Percentiles rank a stretch among this genome's conserved stretches.
phyloP scores from a whole-genome alignment of 2,888 invertebrate species.

The Andrena flavipes region DNA sequence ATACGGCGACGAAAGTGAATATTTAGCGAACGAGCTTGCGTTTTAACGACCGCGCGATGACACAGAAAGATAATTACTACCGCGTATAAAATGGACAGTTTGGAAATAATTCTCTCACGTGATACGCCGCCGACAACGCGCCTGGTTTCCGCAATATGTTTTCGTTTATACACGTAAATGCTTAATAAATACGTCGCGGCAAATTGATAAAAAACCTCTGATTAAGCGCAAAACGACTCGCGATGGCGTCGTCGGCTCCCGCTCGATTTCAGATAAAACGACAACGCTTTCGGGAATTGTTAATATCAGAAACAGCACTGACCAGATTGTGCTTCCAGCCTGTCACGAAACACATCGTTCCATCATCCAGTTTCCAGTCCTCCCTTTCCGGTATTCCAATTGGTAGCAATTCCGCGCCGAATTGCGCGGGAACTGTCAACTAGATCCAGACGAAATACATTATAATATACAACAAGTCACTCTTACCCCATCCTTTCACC shows the following conservation, averaged over 20 bases:
- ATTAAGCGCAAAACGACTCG: not conserved
- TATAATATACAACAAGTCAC: not conserved
- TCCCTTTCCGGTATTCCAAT: constrained; percentile 67
- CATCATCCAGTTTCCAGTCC: constrained; percentile 54
- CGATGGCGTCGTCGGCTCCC: not conserved
- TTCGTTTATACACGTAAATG: constrained; percentile 4
- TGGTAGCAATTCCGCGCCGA: constrained; percentile 65
- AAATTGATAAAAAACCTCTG: not conserved
- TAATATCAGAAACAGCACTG: constrained; percentile 25
- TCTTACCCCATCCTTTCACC: too few relatives aligned
- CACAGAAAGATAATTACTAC: constrained; percentile 39
- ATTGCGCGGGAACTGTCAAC: constrained; percentile 67
- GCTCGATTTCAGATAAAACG: not conserved
- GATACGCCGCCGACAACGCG: not conserved
- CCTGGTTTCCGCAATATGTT: not conserved
- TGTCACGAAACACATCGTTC: constrained; percentile 63
- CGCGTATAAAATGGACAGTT: constrained; percentile 26
- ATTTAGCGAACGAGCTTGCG: constrained; percentile 34
- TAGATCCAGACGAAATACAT: constrained; percentile 42
- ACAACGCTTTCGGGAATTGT: constrained; percentile 3
- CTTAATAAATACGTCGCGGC: not conserved
- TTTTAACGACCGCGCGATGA: constrained; percentile 43
- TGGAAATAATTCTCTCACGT: constrained; percentile 7
- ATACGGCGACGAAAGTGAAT: constrained; percentile 43
- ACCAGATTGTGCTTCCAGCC: constrained; percentile 64